A percentile compares a stretch with the other conserved stretches of the same genome.
phyloP scores from a whole-genome alignment of 1,140 invertebrate species.

The Pararge aegeria region DNA sequence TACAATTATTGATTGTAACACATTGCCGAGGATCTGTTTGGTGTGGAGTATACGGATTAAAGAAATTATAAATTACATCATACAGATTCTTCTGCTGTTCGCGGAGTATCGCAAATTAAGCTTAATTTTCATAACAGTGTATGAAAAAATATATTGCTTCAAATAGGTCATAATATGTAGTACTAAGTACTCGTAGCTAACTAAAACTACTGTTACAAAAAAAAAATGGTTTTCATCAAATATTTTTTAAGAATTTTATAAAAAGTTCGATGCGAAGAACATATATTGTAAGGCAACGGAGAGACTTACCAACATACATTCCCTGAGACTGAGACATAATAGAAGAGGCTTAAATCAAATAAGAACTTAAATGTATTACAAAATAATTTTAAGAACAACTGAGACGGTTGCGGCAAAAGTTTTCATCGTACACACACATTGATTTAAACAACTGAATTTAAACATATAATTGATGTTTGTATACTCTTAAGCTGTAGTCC shows the following conservation, averaged over 20 bases:
- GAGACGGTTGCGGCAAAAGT: conserved; percentile 27
- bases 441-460: not conserved
- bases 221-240: conserved; percentile 61
- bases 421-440: not conserved
- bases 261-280: conserved; percentile 60
- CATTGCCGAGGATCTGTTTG: no score
- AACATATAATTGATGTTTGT: not conserved
- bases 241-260: conserved; percentile 72
- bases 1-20: no score
- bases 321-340: conserved; percentile 71
- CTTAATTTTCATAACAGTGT: conserved; percentile 43
- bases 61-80: no score
- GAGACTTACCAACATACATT: conserved; percentile 77
- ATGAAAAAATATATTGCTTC: conserved; percentile 55
- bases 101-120: no score
- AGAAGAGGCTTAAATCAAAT: conserved; percentile 70
- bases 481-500: no score
- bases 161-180: conserved; percentile 49
- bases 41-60: no score
- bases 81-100: no score
- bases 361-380: conserved; percentile 43
- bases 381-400: conserved; percentile 43
- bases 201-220: conserved; percentile 39
- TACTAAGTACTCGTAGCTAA: conserved; percentile 54
- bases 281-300: conserved; percentile 76